Percentiles rank a stretch among this genome's conserved stretches.
These are phyloP conservation scores for Nothoprocta perdicaria DNA, from an alignment of 2,113 vertebrate genomes.

Conservation along the genomic window DNA sequence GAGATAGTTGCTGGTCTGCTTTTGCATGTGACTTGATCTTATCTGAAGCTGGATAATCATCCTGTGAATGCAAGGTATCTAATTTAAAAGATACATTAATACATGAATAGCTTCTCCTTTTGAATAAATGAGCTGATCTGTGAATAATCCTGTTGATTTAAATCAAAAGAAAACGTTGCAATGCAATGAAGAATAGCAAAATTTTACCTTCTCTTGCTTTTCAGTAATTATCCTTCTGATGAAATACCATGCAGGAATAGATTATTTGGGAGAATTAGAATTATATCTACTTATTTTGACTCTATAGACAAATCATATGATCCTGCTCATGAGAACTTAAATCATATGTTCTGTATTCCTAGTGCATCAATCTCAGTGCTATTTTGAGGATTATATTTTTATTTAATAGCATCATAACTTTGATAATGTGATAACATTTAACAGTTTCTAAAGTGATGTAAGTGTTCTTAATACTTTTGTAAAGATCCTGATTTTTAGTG, in stretches of 20 bases:
- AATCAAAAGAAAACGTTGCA: neutral
- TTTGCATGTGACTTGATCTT: constrained; percentile 24
- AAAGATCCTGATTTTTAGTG: neutral
- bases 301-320: neutral
- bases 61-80: neutral
- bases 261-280: neutral
- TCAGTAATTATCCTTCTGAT: neutral
- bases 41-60: constrained; percentile 8
- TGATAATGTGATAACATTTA: neutral
- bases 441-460: neutral
- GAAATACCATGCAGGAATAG: neutral
- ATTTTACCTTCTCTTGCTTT: neutral
- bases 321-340: neutral
- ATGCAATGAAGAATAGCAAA: neutral
- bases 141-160: constrained; percentile 27
- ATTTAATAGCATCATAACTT: neutral
- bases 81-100: neutral
- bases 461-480: neutral
- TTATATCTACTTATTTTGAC: neutral
- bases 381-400: neutral
- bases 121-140: constrained; percentile 31
- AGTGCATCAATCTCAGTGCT: neutral
- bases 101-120: neutral
- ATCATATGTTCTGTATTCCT: neutral
- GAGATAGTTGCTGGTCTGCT: neutral